phyloP scores from a whole-genome alignment of 2,797 vertebrate species.

The Coreius guichenoti region DNA sequence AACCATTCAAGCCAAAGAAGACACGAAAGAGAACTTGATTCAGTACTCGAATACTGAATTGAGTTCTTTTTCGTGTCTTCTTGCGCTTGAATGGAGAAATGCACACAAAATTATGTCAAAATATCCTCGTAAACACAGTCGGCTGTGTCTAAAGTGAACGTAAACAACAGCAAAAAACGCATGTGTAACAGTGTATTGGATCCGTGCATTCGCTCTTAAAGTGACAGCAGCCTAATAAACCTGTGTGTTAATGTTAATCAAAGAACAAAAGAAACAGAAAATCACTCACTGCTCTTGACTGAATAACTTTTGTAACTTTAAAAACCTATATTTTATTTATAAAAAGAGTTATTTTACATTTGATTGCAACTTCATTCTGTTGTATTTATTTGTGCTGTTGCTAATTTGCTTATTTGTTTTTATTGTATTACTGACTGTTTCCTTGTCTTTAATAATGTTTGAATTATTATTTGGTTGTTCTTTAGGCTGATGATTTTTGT shows the following conservation, averaged over 20 bases:
- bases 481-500: background rate
- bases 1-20: background rate
- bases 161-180: background rate
- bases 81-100: background rate
- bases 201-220: background rate
- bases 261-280: background rate
- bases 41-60: background rate
- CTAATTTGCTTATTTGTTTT: background rate
- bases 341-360: background rate
- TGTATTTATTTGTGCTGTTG: background rate
- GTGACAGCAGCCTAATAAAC: background rate
- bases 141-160: background rate
- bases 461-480: background rate
- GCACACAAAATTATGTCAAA: background rate
- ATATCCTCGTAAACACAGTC: background rate
- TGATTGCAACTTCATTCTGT: background rate
- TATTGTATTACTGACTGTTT: background rate
- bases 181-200: background rate
- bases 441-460: background rate
- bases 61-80: background rate
- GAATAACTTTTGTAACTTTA: background rate
- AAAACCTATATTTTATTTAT: too few relatives aligned
- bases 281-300: background rate
- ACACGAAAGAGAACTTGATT: too few relatives aligned
- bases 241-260: background rate